Percentiles rank a stretch among this genome's conserved stretches.
Evolutionary conservation across 2,113 vertebrate genomes (phyloP).

Genomic region (Ondatra zibethicus): DNA sequence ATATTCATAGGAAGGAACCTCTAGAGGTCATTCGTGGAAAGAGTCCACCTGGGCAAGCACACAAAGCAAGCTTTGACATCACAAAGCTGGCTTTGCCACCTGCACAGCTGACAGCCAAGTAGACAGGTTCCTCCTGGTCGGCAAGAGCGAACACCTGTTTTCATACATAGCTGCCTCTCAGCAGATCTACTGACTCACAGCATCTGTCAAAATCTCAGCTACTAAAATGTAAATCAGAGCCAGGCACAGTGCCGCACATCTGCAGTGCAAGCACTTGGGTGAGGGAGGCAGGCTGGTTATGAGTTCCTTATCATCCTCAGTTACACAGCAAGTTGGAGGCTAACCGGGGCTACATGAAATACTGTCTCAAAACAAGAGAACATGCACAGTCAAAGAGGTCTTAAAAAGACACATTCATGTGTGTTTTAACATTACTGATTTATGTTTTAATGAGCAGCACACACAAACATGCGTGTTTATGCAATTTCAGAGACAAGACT

Average conservation of each 20-base stretch:
- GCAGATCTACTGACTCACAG: not conserved
- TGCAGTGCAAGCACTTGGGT: not conserved
- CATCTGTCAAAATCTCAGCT: conserved; percentile 11
- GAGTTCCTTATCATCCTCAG: not conserved
- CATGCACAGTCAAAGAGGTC: not conserved
- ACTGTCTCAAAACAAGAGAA: not conserved
- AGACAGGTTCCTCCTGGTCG: not conserved
- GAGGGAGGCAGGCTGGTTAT: not conserved
- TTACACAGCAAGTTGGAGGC: not conserved
- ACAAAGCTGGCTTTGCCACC: not conserved
- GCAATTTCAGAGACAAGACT: not conserved
- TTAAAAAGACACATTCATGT: not conserved
- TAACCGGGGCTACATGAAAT: not conserved
- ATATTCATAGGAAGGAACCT: not conserved
- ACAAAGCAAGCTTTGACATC: not conserved
- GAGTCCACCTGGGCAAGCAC: not conserved
- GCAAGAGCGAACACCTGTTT: not conserved
- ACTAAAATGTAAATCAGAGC: not conserved
- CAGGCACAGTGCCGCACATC: not conserved
- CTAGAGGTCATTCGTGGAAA: conserved; percentile 2
- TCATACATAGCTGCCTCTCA: not conserved
- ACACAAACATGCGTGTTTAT: not conserved
- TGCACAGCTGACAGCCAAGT: not conserved
- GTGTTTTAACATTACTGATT: not conserved
- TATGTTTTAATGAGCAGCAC: not conserved